Percentiles rank a stretch among this genome's conserved stretches.
phyloP scores from a whole-genome alignment of 1,140 invertebrate species.

The Calosoma granatense region DNA sequence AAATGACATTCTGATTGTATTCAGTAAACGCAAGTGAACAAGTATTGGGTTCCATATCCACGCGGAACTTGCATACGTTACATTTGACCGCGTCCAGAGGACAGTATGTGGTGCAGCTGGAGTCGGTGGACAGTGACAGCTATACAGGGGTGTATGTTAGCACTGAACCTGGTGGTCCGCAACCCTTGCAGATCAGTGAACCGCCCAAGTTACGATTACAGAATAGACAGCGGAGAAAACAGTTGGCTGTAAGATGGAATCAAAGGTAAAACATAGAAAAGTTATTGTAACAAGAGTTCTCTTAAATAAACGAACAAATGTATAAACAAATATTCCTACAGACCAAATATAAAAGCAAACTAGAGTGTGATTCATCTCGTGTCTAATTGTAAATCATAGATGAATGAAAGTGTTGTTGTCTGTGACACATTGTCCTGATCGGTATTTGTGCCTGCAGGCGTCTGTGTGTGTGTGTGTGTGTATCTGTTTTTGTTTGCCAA shows the following conservation, averaged over 20 bases:
- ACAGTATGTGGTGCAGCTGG: slow-evolving; percentile 23
- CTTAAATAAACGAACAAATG: background rate
- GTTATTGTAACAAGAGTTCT: no score
- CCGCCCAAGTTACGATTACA: slow-evolving; percentile 21
- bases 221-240: slow-evolving; percentile 23
- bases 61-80: slow-evolving; percentile 10
- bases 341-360: no score
- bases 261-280: slow-evolving; percentile 28
- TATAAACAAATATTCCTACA: no score
- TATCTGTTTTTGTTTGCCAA: background rate
- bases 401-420: no score
- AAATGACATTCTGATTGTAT: background rate
- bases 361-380: no score
- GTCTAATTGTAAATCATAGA: no score
- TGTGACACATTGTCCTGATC: no score
- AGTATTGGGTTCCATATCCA: background rate
- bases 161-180: slow-evolving; percentile 28
- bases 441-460: no score
- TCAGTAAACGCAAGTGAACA: background rate
- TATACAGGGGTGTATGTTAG: slow-evolving; percentile 33
- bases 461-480: no score
- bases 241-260: slow-evolving; percentile 34
- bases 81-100: slow-evolving; percentile 17
- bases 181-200: slow-evolving; percentile 21
- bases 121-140: slow-evolving; percentile 23